phyloP scores from a whole-genome alignment of 2,797 vertebrate genomes.

The Lemur catta region DNA sequence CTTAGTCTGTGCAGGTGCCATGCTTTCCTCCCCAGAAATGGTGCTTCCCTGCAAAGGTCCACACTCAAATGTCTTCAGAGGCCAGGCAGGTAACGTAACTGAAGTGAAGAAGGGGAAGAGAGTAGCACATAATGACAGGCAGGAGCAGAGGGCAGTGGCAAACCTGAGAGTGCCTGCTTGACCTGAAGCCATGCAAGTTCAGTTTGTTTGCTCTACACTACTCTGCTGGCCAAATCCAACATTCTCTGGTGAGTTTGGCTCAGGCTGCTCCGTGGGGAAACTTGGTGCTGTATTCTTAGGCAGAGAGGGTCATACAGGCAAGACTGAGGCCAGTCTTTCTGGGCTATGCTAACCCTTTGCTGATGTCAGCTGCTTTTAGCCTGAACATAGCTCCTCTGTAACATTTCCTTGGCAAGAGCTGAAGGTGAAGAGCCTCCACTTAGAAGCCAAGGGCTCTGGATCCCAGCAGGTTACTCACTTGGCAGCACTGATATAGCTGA shows the following conservation, averaged over 20 bases:
- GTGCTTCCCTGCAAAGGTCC: neutral
- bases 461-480: neutral
- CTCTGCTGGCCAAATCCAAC: neutral
- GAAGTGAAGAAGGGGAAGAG: neutral
- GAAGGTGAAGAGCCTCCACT: neutral
- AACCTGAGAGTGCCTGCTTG: neutral
- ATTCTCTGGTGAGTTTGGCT: neutral
- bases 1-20: neutral
- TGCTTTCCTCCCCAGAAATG: neutral
- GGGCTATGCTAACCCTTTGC: neutral
- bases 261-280: neutral
- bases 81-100: neutral
- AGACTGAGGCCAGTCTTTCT: neutral
- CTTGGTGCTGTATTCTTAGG: neutral
- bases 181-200: neutral
- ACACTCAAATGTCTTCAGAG: neutral
- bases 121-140: neutral
- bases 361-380: neutral
- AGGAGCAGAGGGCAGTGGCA: neutral
- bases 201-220: neutral
- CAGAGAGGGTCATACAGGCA: neutral
- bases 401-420: neutral
- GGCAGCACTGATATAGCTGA: neutral
- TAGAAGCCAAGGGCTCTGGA: neutral
- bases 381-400: neutral